Percentiles rank a stretch among this genome's conserved stretches.
phyloP scores from a whole-genome alignment of 2,888 invertebrate species.

The Xestobium rufovillosum region DNA sequence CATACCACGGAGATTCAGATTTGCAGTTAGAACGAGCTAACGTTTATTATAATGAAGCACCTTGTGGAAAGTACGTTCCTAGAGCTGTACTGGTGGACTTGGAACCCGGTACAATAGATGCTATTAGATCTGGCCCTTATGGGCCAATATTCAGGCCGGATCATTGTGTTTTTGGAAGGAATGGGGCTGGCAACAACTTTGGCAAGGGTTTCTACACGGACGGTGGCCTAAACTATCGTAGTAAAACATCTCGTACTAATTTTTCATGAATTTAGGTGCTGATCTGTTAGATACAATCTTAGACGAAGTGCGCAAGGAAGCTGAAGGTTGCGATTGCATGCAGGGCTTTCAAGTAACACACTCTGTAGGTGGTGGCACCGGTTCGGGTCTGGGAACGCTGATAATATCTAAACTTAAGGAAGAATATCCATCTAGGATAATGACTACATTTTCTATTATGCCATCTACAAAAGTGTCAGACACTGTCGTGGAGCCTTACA shows the following conservation, averaged over 20 bases:
- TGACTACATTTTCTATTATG: background rate
- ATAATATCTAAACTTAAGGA: background rate
- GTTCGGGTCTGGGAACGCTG: constrained; percentile 91
- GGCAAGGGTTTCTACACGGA: background rate
- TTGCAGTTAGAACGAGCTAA: background rate
- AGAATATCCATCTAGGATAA: background rate
- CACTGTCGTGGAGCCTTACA: background rate
- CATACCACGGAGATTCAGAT: background rate
- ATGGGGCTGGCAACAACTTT: background rate
- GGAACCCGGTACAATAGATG: background rate
- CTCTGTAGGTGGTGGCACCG: constrained; percentile 90
- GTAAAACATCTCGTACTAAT: too few relatives aligned
- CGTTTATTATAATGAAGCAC: constrained; percentile 1
- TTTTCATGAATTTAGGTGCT: too few relatives aligned
- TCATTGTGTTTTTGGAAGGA: background rate
- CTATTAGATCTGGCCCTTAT: background rate
- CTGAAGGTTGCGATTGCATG: constrained; percentile 78
- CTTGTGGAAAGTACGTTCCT: background rate
- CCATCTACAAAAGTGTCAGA: background rate
- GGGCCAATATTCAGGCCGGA: background rate
- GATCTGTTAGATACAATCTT: constrained; percentile 73
- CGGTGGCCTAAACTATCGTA: too few relatives aligned
- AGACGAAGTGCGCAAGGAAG: constrained; percentile 70
- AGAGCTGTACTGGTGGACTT: background rate
- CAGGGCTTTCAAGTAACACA: constrained; percentile 85